A percentile compares a stretch with the other conserved stretches of the same genome.
phyloP scores from a whole-genome alignment of 2,888 invertebrate species.

The Globia sparganii region DNA sequence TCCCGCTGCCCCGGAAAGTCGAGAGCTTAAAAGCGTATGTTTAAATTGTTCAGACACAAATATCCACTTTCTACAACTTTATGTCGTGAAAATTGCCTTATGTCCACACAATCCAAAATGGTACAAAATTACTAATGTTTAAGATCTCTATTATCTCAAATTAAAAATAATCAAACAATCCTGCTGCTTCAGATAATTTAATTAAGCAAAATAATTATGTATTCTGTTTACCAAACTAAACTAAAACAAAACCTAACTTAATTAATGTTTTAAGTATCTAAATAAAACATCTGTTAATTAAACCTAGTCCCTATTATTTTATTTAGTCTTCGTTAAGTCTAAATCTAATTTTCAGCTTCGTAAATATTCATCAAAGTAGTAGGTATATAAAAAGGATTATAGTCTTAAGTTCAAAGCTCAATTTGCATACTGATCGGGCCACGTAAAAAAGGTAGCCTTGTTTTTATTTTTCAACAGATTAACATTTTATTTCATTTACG shows the following conservation, averaged over 20 bases:
- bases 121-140: not conserved
- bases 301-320: slow-evolving; percentile 13
- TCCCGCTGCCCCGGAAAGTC: too few species aligned
- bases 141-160: not conserved
- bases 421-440: slow-evolving; percentile 36
- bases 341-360: slow-evolving; percentile 32
- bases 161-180: slow-evolving; percentile 18
- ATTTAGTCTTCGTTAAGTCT: slow-evolving; percentile 15
- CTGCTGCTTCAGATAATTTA: slow-evolving; percentile 1
- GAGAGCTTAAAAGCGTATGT: not conserved
- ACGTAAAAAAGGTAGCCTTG: not conserved
- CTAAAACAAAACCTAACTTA: not conserved
- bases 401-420: slow-evolving; percentile 15
- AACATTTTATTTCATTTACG: not conserved
- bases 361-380: slow-evolving; percentile 45
- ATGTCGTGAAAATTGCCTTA: not conserved
- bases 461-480: not conserved
- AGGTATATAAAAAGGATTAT: slow-evolving; percentile 13
- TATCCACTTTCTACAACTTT: too few species aligned
- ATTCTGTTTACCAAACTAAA: slow-evolving; percentile 6
- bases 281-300: slow-evolving; percentile 23
- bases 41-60: not conserved
- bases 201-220: slow-evolving; percentile 13
- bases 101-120: not conserved
- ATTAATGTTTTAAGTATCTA: not conserved